These are phyloP conservation scores for Actenoides hombroni DNA, from an alignment of 2,113 vertebrate genomes.

Conservation along the genomic window DNA sequence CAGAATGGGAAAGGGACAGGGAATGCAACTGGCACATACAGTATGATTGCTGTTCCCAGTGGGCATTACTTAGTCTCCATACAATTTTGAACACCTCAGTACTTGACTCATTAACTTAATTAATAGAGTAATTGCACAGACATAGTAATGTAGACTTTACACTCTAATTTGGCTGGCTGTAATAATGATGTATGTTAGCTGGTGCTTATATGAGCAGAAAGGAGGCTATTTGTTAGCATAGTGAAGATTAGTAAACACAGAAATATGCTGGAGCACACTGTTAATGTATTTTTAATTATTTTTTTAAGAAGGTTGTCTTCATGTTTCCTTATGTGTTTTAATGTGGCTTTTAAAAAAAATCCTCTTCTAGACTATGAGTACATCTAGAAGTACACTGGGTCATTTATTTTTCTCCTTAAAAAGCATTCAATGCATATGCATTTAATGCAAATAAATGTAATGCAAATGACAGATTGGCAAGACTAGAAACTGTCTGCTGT, in stretches of 20 bases:
- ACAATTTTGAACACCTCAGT: constrained; percentile 13
- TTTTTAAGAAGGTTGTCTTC: not conserved
- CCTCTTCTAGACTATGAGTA: not conserved
- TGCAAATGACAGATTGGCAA: constrained; percentile 28
- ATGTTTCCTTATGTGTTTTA: not conserved
- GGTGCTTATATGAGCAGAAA: not conserved
- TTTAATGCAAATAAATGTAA: constrained; percentile 34
- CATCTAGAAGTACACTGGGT: constrained; percentile 1
- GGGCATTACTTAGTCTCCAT: constrained; percentile 1
- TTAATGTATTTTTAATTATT: not conserved
- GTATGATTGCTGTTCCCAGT: not conserved
- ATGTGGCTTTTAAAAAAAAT: not conserved
- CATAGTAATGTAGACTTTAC: not conserved
- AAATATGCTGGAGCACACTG: not conserved
- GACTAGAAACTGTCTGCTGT: not conserved
- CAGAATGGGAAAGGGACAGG: not conserved
- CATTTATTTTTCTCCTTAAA: not conserved
- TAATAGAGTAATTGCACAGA: constrained; percentile 30
- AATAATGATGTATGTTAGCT: not conserved
- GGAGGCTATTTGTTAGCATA: not conserved
- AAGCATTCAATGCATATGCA: not conserved
- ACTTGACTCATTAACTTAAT: constrained; percentile 40
- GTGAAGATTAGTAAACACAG: not conserved
- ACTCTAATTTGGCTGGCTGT: not conserved
- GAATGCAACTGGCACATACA: not conserved